Base-by-base conservation (phyloP, 37 sponge, comb jelly and placozoan species). In the Haliclona indistincta region DNA sequence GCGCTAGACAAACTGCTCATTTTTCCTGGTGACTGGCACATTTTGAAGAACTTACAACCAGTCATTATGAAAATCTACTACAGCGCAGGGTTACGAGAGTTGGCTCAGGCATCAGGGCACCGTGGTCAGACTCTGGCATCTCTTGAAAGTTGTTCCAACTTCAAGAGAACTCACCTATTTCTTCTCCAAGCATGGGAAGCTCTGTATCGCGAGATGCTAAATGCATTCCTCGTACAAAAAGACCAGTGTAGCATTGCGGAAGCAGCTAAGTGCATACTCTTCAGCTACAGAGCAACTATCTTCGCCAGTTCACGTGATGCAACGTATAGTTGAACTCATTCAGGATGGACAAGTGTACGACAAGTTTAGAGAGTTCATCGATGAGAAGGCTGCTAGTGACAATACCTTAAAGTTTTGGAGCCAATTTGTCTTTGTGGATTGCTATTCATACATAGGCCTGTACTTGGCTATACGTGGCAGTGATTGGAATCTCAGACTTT, bases 61-160 rank as follows among this genome's bases (percentile, higher is more conserved):
- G 70, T 69, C 10, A 4, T 78, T 51, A 78, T 78, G 78, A 78
- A 78, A 30, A 22, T 69, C 37, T 69, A 69, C 15, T 69, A 69
- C 49, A n/a, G 13, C 41, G 49, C 70, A 6, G 70, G 47, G 2
- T 42, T 69, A 34, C 4, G 29, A 11, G 70, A 43, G 11, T 2
- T 38, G 41, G 70, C 49, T 37, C 5, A 20, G 11, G 13, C 3
- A 26, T 69, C 45, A 13, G 44, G 49, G 3, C 41, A 45, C 7
- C 70, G 44, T 17, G 23, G 70, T 30, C 37, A 23, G 30, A 69
- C 70, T 11, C 22, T 69, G n/a, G 13, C 22, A 11, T 69, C 70
- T 6, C 70, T 69, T 11, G 70, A 69, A 30, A 43, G 45, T n/a
- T 30, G 39, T 23, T 6, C 5, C 20, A 35, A 26, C 11, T 70